These are phyloP conservation scores for Microcebus jonahi DNA, from an alignment of 2,113 vertebrate species.

Conservation along the genomic window DNA sequence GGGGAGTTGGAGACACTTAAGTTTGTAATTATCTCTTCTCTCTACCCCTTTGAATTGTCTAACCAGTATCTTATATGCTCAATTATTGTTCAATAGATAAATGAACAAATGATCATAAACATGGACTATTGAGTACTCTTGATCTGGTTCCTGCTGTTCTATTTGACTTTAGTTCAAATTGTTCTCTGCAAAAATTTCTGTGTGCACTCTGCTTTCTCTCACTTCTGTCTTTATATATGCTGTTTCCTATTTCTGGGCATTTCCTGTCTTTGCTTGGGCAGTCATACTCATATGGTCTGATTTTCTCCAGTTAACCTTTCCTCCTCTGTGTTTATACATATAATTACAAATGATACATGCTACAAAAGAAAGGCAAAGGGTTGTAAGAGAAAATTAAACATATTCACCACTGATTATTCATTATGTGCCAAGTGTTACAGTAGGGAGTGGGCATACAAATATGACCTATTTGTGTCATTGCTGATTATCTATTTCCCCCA, in stretches of 20 bases:
- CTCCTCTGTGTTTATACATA: background rate
- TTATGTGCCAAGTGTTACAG: background rate
- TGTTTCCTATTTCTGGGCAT: background rate
- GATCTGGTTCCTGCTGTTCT: background rate
- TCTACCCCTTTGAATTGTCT: background rate
- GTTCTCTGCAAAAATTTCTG: slow-evolving; percentile 42
- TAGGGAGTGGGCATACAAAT: background rate
- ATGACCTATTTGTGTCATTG: background rate
- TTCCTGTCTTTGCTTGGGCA: background rate
- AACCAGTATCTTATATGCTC: background rate
- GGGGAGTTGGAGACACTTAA: slow-evolving; percentile 10
- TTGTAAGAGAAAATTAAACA: slow-evolving; percentile 30
- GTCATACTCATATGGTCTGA: background rate
- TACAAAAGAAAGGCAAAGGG: slow-evolving; percentile 44
- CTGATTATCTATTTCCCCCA: background rate
- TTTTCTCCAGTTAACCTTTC: background rate
- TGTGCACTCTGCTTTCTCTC: background rate
- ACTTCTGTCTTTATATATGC: background rate
- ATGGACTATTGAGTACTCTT: background rate
- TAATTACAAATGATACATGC: background rate
- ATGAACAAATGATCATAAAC: background rate
- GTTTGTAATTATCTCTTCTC: background rate
- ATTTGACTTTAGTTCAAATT: background rate
- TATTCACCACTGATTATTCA: background rate
- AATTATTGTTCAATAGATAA: slow-evolving; percentile 4